Base-by-base conservation (phyloP, 2,888 invertebrate genomes). In the Thereva unica region DNA sequence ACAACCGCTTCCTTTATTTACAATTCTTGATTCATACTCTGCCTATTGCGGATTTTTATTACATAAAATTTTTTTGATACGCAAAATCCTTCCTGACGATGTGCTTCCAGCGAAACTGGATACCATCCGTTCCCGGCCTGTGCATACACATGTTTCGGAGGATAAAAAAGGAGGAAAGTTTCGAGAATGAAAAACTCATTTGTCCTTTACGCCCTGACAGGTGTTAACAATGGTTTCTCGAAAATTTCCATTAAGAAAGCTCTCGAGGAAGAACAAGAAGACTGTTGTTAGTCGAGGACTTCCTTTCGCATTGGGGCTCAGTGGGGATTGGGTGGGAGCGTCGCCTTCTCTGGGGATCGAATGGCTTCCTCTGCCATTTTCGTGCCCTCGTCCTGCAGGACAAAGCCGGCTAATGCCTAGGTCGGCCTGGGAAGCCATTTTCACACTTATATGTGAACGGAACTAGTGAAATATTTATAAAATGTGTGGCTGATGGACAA, bases 401-500 rank as follows among this genome's bases (percentile, higher is more conserved):
- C 41, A 50, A 50, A 50, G 41, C 41, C 45, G 37, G 40, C 40
- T 50, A 61, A 61, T 50, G 61, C 42, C 50, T 61, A 61, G 50
- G 49, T 37, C 50, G 23, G 41, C 50, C 50, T 61, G 50, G 9
- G 42, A 61, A 49, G 50, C 45, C 61, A 61, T 23, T 50, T 40
- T 50, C 61, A 23, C 40, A 8, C 42, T 34, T 50, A 61, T 50
- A 40, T 59, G 41, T 4, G 61, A 7, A n/a, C 6, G 41, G 38
- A 40, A 50, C 5, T 50, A 59, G 61, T 50, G 61, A 61, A 61
- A 61, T 61, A 61, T 61, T 61, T 61, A 61, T 61, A 61, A 50
- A 61, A 61, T 61, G 61, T 50, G 23, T 37, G 61, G 50, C 45
- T 61, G 61, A 61, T 61, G 61, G 61, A 61, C 61, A 61, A 61